Base-by-base conservation (phyloP, 2,113 vertebrate genomes). In the Scopus umbretta region DNA sequence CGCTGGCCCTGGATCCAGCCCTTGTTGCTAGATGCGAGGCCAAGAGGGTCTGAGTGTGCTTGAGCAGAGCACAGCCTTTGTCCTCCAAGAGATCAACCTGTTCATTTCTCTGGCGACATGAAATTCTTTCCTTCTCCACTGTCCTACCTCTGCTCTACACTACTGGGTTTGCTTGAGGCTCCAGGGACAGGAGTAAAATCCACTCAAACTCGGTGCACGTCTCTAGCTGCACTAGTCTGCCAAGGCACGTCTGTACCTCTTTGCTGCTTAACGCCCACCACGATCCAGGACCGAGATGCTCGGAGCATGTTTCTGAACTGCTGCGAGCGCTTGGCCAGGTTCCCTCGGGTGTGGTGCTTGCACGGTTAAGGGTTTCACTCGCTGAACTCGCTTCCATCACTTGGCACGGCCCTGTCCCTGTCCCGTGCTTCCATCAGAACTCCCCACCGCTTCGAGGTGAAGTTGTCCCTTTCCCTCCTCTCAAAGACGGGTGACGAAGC, bases 271-370 rank as follows among this genome's bases (percentile, higher is more conserved):
- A 42, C 2, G 2, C 5, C 21, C n/a, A 11, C 26, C 9, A 2
- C 0, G 1, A 5, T 7, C 8, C 4, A 20, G 73, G 47, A 40
- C 42, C 1, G 1, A 29, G 66, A 19, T 1, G 7, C 29, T 29
- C 7, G 25, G 53, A 63, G 40, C 36, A 0, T 1, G 42, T 75
- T 70, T 61, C 25, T 53, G 15, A 74, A 7, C 47, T 9, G 27
- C 62, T 40, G 26, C 1, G 4, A 38, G 75, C 29, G 1, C 65
- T 32, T 10, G 22, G 42, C 40, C 11, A 4, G 71, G 29, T 63
- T 45, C 42, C 42, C 59, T 81, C 25, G 3, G 34, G 15, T 3
- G n/a, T 4, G 19, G 25, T 21, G 40, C 52, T 53, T 10, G 30
- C 32, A 25, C 0, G 1, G 40, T 13, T 40, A 12, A 67, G 29